Evolutionary conservation across 2,113 vertebrate genomes (phyloP).

Genomic region (Litocranius walleri): DNA sequence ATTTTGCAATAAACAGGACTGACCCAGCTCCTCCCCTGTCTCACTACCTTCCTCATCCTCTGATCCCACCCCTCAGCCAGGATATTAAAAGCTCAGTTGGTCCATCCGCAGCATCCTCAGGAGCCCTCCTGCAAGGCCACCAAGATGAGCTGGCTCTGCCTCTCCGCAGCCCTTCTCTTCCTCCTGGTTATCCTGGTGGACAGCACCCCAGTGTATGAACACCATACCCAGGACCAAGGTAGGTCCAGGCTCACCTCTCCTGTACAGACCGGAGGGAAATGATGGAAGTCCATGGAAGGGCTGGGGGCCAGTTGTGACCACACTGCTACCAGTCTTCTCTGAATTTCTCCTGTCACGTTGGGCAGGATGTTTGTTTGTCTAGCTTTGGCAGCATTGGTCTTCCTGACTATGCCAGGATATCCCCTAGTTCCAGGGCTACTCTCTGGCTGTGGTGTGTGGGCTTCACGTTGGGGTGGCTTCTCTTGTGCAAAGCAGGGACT

Average conservation of each 20-base stretch:
- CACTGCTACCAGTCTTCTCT: not conserved
- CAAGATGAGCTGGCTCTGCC: not conserved
- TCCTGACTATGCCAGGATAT: not conserved
- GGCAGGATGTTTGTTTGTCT: not conserved
- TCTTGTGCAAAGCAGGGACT: not conserved
- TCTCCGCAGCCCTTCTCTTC: not conserved
- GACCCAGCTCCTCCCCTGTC: not conserved
- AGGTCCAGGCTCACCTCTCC: not conserved
- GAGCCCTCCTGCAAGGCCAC: not conserved
- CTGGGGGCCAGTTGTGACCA: not conserved
- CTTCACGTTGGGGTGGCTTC: not conserved
- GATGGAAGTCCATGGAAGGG: not conserved
- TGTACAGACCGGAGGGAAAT: not conserved
- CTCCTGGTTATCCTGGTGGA: not conserved
- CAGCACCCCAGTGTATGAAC: not conserved
- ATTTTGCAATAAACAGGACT: fast-evolving
- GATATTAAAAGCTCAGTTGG: not conserved
- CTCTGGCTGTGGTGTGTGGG: not conserved
- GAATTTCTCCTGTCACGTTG: not conserved
- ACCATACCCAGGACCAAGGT: not conserved
- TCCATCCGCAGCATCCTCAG: not conserved
- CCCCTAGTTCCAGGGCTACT: not conserved
- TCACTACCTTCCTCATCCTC: not conserved
- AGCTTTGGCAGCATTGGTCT: not conserved
- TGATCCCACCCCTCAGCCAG: not conserved